These are phyloP conservation scores for Rhegmatorhina hoffmannsi DNA, from an alignment of 2,113 vertebrate genomes.

Conservation along the genomic window DNA sequence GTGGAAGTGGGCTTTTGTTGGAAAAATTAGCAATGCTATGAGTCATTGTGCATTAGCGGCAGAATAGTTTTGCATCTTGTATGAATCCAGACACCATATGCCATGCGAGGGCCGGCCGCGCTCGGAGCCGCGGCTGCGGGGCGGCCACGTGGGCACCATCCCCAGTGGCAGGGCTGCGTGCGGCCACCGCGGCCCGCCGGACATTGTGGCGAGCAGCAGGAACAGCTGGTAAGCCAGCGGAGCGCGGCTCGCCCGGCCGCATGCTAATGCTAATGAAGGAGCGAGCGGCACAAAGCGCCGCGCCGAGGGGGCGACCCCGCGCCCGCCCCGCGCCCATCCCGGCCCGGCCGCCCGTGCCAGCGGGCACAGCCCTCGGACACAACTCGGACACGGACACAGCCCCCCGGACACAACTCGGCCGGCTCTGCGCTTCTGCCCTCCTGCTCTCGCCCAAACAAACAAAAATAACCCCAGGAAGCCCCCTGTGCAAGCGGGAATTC, in stretches of 20 bases:
- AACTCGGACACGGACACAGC: no score
- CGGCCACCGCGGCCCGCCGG: slow-evolving; percentile 90
- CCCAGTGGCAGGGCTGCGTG: slow-evolving; percentile 82
- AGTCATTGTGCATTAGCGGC: slow-evolving; percentile 95
- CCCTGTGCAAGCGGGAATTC: fast-evolving
- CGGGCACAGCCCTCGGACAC: no score
- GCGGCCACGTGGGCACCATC: slow-evolving; percentile 90
- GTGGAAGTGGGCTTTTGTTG: slow-evolving; percentile 87
- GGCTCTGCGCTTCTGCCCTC: no score
- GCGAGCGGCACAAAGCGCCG: slow-evolving; percentile 4
- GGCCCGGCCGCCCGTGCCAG: background rate
- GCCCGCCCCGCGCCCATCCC: background rate
- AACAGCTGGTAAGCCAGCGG: slow-evolving; percentile 96
- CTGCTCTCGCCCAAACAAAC: background rate
- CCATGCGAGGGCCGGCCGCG: slow-evolving; percentile 93
- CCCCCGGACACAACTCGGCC: no score
- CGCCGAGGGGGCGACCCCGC: background rate
- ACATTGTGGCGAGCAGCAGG: slow-evolving; percentile 93
- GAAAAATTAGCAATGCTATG: slow-evolving; percentile 97
- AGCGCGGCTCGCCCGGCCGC: slow-evolving; percentile 55
- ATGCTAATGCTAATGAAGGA: slow-evolving; percentile 79
- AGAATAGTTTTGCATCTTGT: slow-evolving; percentile 99
- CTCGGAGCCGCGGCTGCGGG: slow-evolving; percentile 89
- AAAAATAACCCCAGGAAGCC: background rate
- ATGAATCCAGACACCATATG: slow-evolving; percentile 99